A percentile compares a stretch with the other conserved stretches of the same genome.
phyloP scores from a whole-genome alignment of 2,113 vertebrate genomes.

The Nothobranchius kuhntae region DNA sequence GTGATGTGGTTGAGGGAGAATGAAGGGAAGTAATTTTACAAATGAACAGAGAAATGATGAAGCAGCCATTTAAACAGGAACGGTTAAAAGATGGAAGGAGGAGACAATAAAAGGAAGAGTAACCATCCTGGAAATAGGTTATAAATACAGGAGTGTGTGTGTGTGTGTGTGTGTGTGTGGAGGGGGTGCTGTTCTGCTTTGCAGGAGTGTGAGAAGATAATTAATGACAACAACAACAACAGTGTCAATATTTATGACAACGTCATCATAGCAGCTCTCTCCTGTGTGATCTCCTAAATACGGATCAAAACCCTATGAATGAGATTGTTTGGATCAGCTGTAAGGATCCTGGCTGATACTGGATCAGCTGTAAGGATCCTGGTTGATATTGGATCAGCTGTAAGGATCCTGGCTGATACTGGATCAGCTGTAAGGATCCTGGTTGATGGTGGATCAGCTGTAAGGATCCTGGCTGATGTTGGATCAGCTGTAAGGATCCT shows the following conservation, averaged over 20 bases:
- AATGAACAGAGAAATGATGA: not conserved
- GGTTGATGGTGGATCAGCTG: no score
- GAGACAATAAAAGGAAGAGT: slow-evolving; percentile 1
- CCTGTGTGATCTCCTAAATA: not conserved
- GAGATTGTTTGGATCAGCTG: not conserved
- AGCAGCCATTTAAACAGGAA: not conserved
- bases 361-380: no score
- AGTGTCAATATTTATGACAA: slow-evolving; percentile 59
- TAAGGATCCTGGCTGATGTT: no score
- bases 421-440: no score
- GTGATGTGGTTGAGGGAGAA: slow-evolving; percentile 5
- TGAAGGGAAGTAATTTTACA: not conserved
- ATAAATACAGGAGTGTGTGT: not conserved
- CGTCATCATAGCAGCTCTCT: slow-evolving; percentile 4
- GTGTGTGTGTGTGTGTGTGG: not conserved
- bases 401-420: no score
- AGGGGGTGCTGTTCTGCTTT: slow-evolving; percentile 2
- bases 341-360: no score
- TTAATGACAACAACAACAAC: slow-evolving; percentile 48
- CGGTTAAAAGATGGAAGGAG: slow-evolving; percentile 5
- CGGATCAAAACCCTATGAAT: not conserved
- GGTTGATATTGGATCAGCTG: no score
- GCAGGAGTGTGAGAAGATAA: slow-evolving; percentile 24
- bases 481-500: no score
- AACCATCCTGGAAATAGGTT: not conserved